Percentiles rank a stretch among this genome's conserved stretches.
Evolutionary conservation across 2,797 vertebrate genomes (phyloP).

Genomic region (Hapalemur alaotrensis): DNA sequence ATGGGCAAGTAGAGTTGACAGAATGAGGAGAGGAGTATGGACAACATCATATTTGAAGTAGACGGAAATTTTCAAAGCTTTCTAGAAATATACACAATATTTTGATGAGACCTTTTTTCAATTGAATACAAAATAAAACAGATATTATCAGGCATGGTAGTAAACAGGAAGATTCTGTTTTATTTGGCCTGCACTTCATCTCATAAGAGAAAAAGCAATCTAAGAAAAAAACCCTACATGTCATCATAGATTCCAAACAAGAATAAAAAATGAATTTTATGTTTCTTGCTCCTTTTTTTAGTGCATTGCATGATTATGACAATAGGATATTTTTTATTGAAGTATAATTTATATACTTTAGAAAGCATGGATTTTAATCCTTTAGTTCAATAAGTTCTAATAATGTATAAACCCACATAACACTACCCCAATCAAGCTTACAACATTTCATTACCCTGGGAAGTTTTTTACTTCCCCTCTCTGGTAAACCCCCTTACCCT

Average conservation of each 20-base stretch:
- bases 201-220: background rate
- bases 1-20: background rate
- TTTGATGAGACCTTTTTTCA: background rate
- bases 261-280: background rate
- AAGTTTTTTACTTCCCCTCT: background rate
- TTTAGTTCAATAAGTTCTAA: background rate
- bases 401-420: background rate
- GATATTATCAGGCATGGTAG: background rate
- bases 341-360: background rate
- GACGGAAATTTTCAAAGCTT: constrained; percentile 74
- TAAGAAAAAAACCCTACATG: background rate
- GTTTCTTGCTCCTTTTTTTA: constrained; percentile 22
- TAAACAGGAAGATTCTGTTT: background rate
- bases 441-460: background rate
- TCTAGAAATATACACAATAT: constrained; percentile 44
- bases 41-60: constrained; percentile 67
- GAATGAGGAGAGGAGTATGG: background rate
- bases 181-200: background rate
- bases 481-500: background rate
- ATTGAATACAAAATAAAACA: background rate
- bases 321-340: background rate
- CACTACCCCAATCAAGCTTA: background rate
- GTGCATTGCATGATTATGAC: background rate
- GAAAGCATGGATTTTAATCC: background rate
- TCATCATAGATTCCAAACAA: background rate